Evolutionary conservation across 2,113 vertebrate species (phyloP).

Genomic region (Crocuta crocuta): DNA sequence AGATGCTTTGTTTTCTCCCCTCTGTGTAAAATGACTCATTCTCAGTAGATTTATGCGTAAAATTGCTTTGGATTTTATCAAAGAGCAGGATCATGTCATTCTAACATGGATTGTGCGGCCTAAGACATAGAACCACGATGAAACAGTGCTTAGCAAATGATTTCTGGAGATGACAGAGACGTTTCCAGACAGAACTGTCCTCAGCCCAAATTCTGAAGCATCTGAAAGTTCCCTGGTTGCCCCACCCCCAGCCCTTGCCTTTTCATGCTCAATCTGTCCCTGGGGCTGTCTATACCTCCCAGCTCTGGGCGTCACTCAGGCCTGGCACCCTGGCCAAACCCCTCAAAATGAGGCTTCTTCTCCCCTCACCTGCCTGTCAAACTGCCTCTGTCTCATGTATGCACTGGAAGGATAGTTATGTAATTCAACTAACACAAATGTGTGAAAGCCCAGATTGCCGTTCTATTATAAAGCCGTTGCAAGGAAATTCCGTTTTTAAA

Average conservation of each 20-base stretch:
- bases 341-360: not conserved
- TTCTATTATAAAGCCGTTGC: not conserved
- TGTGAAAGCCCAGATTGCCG: not conserved
- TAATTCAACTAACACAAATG: not conserved
- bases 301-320: not conserved
- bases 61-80: not conserved
- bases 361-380: not conserved
- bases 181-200: not conserved
- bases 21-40: not conserved
- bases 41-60: not conserved
- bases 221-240: too few relatives aligned
- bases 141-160: not conserved
- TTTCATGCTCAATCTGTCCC: too few relatives aligned
- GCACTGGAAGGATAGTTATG: not conserved
- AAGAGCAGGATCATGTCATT: not conserved
- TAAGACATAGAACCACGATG: not conserved
- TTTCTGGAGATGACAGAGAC: not conserved
- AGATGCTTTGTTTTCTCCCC: not conserved
- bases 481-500: not conserved
- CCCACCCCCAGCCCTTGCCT: too few relatives aligned
- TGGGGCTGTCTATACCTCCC: not conserved
- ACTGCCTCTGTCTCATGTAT: not conserved
- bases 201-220: too few relatives aligned
- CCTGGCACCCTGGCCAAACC: not conserved
- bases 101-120: not conserved